phyloP scores from a whole-genome alignment of 2,888 invertebrate genomes.

The Metallyticus violacea region DNA sequence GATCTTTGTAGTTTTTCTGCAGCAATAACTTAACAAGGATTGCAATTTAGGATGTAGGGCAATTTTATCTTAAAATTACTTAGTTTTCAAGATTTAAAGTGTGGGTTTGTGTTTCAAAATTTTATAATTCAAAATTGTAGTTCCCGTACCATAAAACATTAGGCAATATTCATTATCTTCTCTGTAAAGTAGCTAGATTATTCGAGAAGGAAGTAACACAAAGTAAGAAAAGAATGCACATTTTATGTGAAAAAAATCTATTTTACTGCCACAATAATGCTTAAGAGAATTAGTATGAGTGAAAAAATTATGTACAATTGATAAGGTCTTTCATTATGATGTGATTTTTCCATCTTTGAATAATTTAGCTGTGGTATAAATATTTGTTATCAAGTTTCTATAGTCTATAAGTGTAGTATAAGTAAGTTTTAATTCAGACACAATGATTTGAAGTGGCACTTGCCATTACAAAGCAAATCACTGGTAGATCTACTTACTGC shows the following conservation, averaged over 20 bases:
- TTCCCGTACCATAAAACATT: background rate
- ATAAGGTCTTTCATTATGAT: background rate
- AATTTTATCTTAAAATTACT: conserved; percentile 27
- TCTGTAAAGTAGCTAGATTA: conserved; percentile 12
- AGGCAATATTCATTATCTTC: background rate
- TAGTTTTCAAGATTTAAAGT: conserved; percentile 30
- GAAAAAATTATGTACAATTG: background rate
- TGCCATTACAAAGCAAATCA: conserved; percentile 8
- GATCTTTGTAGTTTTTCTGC: conserved; percentile 34
- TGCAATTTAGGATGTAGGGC: conserved; percentile 32
- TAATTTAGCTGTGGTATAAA: conserved; percentile 16
- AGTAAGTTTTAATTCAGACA: conserved; percentile 19
- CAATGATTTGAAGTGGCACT: conserved; percentile 11
- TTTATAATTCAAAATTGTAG: conserved; percentile 25
- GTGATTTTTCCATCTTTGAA: conserved; percentile 14
- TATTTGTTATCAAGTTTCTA: conserved; percentile 22
- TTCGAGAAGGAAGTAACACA: conserved; percentile 9
- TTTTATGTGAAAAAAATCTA: background rate
- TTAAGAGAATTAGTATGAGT: background rate
- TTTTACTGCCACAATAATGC: background rate
- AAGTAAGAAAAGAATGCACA: background rate
- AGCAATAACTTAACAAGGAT: conserved; percentile 35
- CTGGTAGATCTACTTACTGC: background rate
- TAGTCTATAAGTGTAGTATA: conserved; percentile 24
- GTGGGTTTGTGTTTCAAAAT: conserved; percentile 27